Evolutionary conservation across 2,113 vertebrate species (phyloP), one percentile per base, ranked within the genome.

Genomic region (Xiphophorus couchianus): DNA sequence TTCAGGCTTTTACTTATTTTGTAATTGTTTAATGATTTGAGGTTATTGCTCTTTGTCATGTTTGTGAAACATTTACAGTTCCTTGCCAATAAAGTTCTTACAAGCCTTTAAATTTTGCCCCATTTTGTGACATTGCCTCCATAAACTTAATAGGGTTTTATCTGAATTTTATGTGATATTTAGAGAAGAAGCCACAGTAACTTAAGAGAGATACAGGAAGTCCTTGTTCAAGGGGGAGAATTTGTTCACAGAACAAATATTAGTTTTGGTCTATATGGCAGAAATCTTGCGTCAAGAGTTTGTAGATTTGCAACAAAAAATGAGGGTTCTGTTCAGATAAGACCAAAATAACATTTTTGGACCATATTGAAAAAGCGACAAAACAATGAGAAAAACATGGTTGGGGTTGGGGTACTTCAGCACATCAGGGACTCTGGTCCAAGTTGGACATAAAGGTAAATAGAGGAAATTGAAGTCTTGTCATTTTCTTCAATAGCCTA

Each of bases 1-100:
- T 76, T 63, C n/a, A 2, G 12, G 4, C 69, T 83, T 81, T 72
- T 77, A 39, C 81, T 82, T 78, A 76, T 70, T 78, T 76, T 74
- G 48, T 69, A 73, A 68, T 86, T 79, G 76, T 88, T 90, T 77
- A 35, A 64, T 82, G 65, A 73, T 81, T 76, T 77, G 25, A 2
- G 39, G 44, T 76, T 69, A 77, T 88, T 83, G 84, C 63, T 90
- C 78, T 78, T 61, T 65, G 84, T 83, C 73, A 35, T 15, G 28
- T 79, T 86, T 63, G 78, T 30, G 66, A 74, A 63, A 58, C 25
- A 66, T 64, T 80, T 63, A 37, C 17, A 19, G 17, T 48, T 6
- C 9, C 7, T n/a, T 58, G 51, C 51, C 25, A 58, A 37, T 37
- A 37, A n/a, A 58, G 17, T 58, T 58, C 51, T 74, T 63, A 31